A percentile compares a stretch with the other conserved stretches of the same genome.
Conservation (phyloP, 2,113 vertebrate species). For the Cavia aperea region DNA sequence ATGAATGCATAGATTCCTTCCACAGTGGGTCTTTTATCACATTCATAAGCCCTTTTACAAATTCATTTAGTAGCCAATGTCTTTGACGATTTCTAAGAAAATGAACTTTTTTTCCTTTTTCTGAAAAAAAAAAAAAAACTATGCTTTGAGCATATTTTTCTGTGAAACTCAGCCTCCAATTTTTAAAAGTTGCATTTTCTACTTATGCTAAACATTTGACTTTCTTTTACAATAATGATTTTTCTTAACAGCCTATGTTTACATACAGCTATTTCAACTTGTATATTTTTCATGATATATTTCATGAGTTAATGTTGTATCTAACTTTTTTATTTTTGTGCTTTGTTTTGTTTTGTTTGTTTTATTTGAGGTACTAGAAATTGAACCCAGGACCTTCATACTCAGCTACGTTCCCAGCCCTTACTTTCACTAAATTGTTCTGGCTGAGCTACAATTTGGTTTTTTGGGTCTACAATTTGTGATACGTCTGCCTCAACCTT, state of each 20-base stretch:
- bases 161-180: not conserved
- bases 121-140: constrained; percentile 42
- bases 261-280: not conserved
- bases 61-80: not conserved
- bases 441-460: not conserved
- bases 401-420: not conserved
- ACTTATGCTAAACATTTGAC: not conserved
- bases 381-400: not conserved
- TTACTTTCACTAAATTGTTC: not conserved
- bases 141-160: not conserved
- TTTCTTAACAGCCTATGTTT: constrained; percentile 28
- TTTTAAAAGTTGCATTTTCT: constrained; percentile 22
- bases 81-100: constrained; percentile 42
- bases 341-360: not conserved
- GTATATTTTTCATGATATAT: constrained; percentile 40
- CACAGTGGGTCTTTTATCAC: constrained; percentile 6
- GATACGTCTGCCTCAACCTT: not conserved
- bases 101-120: not conserved
- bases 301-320: constrained; percentile 26
- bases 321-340: not conserved
- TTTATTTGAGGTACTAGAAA: not conserved
- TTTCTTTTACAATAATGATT: constrained; percentile 31
- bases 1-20: not conserved
- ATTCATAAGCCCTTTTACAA: constrained; percentile 48
- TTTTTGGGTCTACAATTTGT: not conserved